Conservation (phyloP, 2,113 vertebrate genomes). For the Tylochromis polylepis region DNA sequence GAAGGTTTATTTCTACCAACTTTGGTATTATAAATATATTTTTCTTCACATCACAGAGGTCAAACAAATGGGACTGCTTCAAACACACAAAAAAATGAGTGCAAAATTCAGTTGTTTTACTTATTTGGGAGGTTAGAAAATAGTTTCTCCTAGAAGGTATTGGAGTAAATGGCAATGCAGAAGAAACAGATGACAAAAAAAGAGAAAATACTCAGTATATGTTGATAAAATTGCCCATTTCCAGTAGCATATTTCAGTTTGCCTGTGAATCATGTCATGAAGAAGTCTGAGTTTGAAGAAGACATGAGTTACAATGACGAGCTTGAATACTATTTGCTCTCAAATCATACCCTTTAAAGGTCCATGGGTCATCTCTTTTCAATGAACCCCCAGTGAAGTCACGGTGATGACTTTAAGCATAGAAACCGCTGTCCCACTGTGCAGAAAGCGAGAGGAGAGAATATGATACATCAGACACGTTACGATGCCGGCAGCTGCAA, state of each 20-base stretch:
- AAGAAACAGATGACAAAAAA: background rate
- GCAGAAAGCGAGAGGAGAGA: background rate
- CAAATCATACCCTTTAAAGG: constrained; percentile 5
- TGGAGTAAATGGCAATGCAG: background rate
- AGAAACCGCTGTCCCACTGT: background rate
- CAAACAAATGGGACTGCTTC: background rate
- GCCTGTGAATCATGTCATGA: background rate
- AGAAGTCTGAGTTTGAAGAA: constrained; percentile 20
- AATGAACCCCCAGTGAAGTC: background rate
- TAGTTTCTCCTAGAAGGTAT: background rate
- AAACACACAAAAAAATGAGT: background rate
- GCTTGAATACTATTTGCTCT: constrained; percentile 21
- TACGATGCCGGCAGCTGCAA: constrained; percentile 16
- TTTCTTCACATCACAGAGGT: background rate
- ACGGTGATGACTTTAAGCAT: constrained; percentile 25
- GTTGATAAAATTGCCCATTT: background rate
- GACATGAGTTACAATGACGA: background rate
- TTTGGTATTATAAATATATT: background rate
- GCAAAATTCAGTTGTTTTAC: background rate
- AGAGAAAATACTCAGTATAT: background rate
- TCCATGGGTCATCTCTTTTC: constrained; percentile 18
- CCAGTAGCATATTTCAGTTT: background rate
- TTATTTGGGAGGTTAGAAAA: background rate
- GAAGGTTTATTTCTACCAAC: background rate
- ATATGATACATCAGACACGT: constrained; percentile 29